Conservation (phyloP, 1,140 invertebrate species). For the Dolichoris vasculosae region DNA sequence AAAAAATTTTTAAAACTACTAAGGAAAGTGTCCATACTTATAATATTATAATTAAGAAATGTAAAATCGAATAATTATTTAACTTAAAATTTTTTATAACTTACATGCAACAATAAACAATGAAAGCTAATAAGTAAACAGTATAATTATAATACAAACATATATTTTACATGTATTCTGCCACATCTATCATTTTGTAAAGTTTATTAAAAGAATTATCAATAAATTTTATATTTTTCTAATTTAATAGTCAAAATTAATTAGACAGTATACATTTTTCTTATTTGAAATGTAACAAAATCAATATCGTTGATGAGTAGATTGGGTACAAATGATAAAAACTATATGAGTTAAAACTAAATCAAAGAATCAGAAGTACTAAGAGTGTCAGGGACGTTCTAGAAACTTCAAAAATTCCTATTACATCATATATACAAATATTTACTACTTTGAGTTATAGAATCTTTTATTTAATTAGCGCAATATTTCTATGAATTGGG, state of each 20-base stretch:
- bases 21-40: neutral
- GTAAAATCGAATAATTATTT: too few relatives aligned
- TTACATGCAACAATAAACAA: too few relatives aligned
- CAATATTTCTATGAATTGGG: too few relatives aligned
- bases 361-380: neutral
- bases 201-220: constrained; percentile 4
- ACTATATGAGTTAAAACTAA: neutral
- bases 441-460: neutral
- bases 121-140: neutral
- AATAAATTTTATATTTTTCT: neutral
- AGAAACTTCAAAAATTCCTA: constrained; percentile 29
- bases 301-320: neutral
- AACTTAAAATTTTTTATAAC: too few relatives aligned
- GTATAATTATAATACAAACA: neutral
- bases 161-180: neutral
- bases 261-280: neutral
- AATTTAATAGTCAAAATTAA: neutral
- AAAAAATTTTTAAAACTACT: neutral
- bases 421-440: neutral
- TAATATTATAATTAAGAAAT: too few relatives aligned
- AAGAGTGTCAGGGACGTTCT: constrained; percentile 3
- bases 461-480: too few relatives aligned
- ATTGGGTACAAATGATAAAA: neutral
- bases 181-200: neutral
- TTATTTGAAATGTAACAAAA: neutral